Conservation (phyloP, 2,888 invertebrate genomes). For the Oeneis ivallda region DNA sequence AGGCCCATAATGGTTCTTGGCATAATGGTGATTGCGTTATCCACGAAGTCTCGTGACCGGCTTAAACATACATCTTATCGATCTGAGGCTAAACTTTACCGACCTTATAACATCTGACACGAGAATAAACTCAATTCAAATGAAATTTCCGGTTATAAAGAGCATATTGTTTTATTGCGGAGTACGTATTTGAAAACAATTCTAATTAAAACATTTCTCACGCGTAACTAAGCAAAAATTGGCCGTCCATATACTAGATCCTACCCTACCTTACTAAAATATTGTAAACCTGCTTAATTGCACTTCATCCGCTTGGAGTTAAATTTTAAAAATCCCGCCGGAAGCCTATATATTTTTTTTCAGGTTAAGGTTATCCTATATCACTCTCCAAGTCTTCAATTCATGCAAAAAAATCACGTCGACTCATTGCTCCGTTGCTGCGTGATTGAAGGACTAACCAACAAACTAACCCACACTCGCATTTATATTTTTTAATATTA, state of each 20-base stretch:
- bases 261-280: no score
- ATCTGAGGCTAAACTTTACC: conserved; percentile 33
- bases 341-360: no score
- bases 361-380: no score
- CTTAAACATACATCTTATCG: conserved; percentile 32
- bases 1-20: conserved; percentile 47
- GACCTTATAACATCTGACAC: conserved; percentile 33
- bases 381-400: no score
- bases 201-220: conserved; percentile 7
- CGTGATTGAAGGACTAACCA: no score
- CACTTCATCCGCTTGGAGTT: no score
- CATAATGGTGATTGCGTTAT: conserved; percentile 46
- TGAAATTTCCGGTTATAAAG: conserved; percentile 21
- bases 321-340: no score
- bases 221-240: neutral
- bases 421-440: no score
- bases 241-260: neutral
- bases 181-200: neutral
- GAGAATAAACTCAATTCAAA: conserved; percentile 23
- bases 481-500: no score
- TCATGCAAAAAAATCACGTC: no score
- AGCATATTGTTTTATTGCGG: neutral
- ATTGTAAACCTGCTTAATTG: no score
- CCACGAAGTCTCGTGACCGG: conserved; percentile 40
- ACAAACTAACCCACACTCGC: no score